Conservation (phyloP, 2,113 vertebrate species). For the Macroglossus sobrinus region DNA sequence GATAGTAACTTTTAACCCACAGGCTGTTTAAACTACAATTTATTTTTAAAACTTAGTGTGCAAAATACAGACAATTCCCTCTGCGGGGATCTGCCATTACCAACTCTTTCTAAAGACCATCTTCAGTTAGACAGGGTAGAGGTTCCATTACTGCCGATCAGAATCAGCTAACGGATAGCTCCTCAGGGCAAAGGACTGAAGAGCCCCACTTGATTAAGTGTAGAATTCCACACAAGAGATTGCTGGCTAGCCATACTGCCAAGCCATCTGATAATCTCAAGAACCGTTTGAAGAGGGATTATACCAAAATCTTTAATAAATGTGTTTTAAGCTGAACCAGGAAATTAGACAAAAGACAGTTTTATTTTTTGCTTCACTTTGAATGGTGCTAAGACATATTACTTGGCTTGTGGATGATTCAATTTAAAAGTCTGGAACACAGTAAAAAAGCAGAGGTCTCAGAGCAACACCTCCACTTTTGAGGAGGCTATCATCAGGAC, state of each 20-base stretch:
- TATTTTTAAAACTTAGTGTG: not conserved
- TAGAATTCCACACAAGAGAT: not conserved
- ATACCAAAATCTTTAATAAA: not conserved
- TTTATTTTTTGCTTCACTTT: not conserved
- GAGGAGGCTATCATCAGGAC: not conserved
- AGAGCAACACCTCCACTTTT: not conserved
- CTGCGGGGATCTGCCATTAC: not conserved
- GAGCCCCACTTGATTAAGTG: not conserved
- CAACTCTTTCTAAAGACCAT: not conserved
- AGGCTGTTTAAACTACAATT: not conserved
- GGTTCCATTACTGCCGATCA: not conserved
- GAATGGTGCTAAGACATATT: not conserved
- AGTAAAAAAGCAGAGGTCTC: not conserved
- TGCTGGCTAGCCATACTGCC: not conserved
- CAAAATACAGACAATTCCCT: not conserved
- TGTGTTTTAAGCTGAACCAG: not conserved
- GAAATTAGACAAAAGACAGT: not conserved
- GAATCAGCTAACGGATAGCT: not conserved
- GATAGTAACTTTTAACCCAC: not conserved
- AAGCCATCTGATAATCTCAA: not conserved
- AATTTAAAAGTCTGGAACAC: not conserved
- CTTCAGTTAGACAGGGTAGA: not conserved
- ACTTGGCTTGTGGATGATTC: not conserved
- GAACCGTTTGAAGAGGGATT: not conserved
- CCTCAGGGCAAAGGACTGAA: not conserved